A percentile compares a stretch with the other conserved stretches of the same genome.
phyloP scores from a whole-genome alignment of 2,888 invertebrate species.

The Proisotoma minuta region DNA sequence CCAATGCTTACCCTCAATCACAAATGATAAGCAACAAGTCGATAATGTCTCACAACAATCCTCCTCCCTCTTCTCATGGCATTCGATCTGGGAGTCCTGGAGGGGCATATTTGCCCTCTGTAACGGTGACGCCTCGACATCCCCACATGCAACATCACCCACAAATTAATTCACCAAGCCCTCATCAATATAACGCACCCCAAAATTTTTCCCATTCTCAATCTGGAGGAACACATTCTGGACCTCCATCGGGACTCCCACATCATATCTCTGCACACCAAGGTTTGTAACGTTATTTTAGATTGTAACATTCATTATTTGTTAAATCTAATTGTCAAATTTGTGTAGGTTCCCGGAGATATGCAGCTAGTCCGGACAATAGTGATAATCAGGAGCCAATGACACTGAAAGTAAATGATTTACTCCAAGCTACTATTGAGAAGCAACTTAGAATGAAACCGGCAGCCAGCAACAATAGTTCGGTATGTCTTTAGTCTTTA shows the following conservation, averaged over 20 bases:
- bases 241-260: neutral
- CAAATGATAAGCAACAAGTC: neutral
- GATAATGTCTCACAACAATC: neutral
- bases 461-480: constrained; percentile 17
- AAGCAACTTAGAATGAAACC: constrained; percentile 58
- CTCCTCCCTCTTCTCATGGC: neutral
- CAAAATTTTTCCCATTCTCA: constrained; percentile 8
- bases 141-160: neutral
- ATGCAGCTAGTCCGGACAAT: constrained; percentile 48
- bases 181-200: constrained; percentile 3
- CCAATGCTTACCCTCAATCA: neutral
- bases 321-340: neutral
- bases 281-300: neutral
- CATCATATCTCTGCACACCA: constrained; percentile 13
- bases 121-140: neutral
- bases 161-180: constrained; percentile 5
- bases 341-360: constrained; percentile 21
- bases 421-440: constrained; percentile 78
- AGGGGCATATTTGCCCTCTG: neutral
- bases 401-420: constrained; percentile 66
- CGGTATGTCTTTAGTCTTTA: neutral
- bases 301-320: neutral
- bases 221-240: neutral
- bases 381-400: constrained; percentile 54
- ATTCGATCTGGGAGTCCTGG: neutral